Evolutionary conservation across 2,797 vertebrate genomes (phyloP), one percentile per base, ranked within the genome.

Genomic region (Silurus aristotelis): DNA sequence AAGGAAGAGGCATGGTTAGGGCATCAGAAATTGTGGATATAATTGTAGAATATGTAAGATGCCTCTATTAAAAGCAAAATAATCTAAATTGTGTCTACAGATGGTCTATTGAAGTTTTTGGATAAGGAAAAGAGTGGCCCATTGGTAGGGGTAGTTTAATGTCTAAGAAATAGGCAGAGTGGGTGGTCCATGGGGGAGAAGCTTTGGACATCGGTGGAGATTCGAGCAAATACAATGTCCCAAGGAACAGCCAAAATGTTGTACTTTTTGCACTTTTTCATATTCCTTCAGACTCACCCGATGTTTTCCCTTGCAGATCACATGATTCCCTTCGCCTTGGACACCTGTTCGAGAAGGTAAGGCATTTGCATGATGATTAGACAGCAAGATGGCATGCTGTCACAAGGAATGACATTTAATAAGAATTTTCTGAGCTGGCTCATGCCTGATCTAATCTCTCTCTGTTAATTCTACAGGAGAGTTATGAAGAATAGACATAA

Each of bases 391-490:
- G 58, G 46, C 5, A 46, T 6, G 13, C 58, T 48, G 60, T 46
- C 43, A 46, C 3, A 48, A 2, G 10, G 46, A 17, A 48, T 46
- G 22, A 25, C 60, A 48, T n/a, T 64, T 64, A 79, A 79, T 64
- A 64, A 25, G 20, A 64, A 43, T 3, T 13, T 61, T 3, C 19
- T 1, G 25, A 22, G 17, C 75, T 17, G 27, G 12, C 27, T 27
- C 5, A 6, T 22, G 56, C 72, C 25, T 27, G 10, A 61, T 78
- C 10, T 43, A 60, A 78, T 60, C 75, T 22, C 75, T 60, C 27
- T 61, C 56, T 61, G 13, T 56, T 78, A 78, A 60, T 78, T 61
- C 60, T 61, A 78, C 76, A 38, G 76, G 10, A 9, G 25, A 76
- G 25, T 61, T 22, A 61, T 38, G 56, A 61, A 78, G 27, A 55